phyloP scores from a whole-genome alignment of 2,113 vertebrate genomes.

The Seriola rivoliana region DNA sequence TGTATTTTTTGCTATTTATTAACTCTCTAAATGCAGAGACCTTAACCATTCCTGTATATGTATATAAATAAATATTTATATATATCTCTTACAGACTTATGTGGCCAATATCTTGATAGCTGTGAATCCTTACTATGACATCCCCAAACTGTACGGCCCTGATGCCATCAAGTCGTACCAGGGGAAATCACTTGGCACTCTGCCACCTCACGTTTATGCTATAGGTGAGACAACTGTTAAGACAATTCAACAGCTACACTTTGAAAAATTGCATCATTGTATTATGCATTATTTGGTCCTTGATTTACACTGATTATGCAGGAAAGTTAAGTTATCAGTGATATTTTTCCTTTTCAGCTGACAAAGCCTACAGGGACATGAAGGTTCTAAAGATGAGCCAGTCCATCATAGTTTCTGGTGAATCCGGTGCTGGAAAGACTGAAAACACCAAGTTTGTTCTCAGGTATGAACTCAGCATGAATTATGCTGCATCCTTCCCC shows the following conservation, averaged over 20 bases:
- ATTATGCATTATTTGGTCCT: background rate
- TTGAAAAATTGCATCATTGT: background rate
- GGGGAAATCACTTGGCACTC: conserved; percentile 93
- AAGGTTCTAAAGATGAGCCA: conserved; percentile 98
- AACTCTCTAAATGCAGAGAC: conserved; percentile 5
- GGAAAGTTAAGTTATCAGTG: background rate
- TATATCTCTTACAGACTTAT: conserved; percentile 88
- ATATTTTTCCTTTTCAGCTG: conserved; percentile 83
- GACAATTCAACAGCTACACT: no score
- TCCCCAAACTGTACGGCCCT: conserved; percentile 93
- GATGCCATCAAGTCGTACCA: conserved; percentile 93
- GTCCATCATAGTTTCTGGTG: conserved; percentile 98
- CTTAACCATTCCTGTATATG: conserved; percentile 7
- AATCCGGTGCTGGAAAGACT: conserved; percentile 99
- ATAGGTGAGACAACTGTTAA: conserved; percentile 86
- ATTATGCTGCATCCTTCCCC: background rate
- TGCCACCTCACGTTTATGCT: conserved; percentile 96
- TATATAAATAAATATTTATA: no score
- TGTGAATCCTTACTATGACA: conserved; percentile 97
- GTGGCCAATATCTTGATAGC: conserved; percentile 99
- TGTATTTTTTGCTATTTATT: background rate
- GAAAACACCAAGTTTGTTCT: conserved; percentile 99
- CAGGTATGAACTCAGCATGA: conserved; percentile 83
- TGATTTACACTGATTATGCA: background rate
- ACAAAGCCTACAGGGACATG: conserved; percentile 99